These are phyloP conservation scores for Norana najaformis DNA, from an alignment of 2,888 invertebrate genomes.

Conservation along the genomic window DNA sequence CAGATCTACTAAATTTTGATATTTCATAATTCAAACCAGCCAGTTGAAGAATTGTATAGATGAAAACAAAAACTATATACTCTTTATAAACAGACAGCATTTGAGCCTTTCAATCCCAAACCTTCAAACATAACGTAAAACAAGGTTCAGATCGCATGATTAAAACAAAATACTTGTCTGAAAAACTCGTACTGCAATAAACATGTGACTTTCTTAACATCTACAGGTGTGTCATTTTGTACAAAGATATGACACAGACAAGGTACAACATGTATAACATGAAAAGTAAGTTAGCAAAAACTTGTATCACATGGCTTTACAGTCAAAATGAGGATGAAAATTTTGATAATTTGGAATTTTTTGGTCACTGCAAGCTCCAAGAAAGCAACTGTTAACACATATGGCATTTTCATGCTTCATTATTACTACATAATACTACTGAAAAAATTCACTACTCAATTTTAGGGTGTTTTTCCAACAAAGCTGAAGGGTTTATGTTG, in stretches of 20 bases:
- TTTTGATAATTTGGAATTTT: background rate
- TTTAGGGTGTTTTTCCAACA: background rate
- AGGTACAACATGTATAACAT: background rate
- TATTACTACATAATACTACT: background rate
- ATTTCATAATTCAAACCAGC: too few relatives aligned
- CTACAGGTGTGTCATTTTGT: background rate
- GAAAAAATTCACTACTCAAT: background rate
- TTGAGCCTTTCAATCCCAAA: background rate
- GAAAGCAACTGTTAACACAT: background rate
- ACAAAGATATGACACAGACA: background rate
- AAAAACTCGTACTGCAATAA: background rate
- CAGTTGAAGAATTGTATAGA: background rate
- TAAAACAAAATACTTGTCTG: background rate
- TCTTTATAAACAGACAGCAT: background rate
- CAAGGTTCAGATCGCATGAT: background rate
- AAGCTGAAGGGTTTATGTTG: background rate
- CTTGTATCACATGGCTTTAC: background rate
- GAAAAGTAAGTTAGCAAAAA: background rate
- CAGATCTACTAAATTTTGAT: background rate
- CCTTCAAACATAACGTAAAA: background rate
- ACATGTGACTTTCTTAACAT: background rate
- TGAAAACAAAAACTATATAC: background rate
- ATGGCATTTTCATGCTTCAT: background rate
- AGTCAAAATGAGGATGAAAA: background rate
- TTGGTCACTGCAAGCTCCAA: background rate